phyloP scores from a whole-genome alignment of 2,888 invertebrate species.

The Tinea semifulvella region DNA sequence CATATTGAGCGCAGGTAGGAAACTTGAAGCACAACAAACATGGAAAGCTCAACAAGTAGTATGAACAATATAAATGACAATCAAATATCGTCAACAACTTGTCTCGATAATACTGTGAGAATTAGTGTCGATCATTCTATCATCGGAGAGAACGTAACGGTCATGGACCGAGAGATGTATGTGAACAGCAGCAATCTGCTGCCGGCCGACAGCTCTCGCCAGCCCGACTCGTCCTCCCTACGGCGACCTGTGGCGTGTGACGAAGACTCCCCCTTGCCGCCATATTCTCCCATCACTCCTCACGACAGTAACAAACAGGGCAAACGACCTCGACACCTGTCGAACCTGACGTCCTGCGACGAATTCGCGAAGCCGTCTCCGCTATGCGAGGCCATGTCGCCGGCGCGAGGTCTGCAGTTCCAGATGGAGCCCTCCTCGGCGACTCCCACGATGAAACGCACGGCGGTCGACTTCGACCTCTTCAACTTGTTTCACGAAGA shows the following conservation, averaged over 20 bases:
- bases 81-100: neutral
- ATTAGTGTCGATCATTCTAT: conserved; percentile 46
- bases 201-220: too few species aligned
- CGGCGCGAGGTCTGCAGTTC: conserved; percentile 56
- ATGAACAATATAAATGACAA: neutral
- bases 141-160: conserved; percentile 54
- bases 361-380: conserved; percentile 51
- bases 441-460: conserved; percentile 53
- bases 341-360: conserved; percentile 41
- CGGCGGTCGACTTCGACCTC: conserved; percentile 51
- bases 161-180: conserved; percentile 32
- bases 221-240: too few species aligned
- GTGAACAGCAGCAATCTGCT: conserved; percentile 15
- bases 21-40: too few species aligned
- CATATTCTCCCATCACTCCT: conserved; percentile 26
- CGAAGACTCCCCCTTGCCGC: conserved; percentile 15
- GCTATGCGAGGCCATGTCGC: conserved; percentile 47
- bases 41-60: neutral
- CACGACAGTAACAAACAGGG: conserved; percentile 35
- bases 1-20: too few species aligned
- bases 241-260: too few species aligned
- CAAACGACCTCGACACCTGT: conserved; percentile 30
- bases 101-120: conserved; percentile 16
- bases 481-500: conserved; percentile 47
- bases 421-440: conserved; percentile 41